Percentiles rank a stretch among this genome's conserved stretches.
Evolutionary conservation across 2,888 invertebrate species (phyloP).

Genomic region (Eupithecia vulgata): DNA sequence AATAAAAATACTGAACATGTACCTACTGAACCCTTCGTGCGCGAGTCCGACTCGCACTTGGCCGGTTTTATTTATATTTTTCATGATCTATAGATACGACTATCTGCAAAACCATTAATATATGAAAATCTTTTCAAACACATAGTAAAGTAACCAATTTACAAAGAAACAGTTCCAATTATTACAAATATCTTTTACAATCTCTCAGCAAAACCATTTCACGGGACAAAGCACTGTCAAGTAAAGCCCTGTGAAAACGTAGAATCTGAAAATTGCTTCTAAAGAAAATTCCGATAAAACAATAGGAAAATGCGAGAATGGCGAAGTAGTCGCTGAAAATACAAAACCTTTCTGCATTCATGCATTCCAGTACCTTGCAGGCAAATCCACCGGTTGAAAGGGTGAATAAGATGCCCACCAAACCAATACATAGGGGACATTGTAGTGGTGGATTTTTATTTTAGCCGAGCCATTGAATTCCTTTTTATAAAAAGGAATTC

Average conservation of each 20-base stretch:
- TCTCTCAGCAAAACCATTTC: slow-evolving; percentile 4
- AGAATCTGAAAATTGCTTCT: slow-evolving; percentile 35
- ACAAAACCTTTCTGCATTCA: slow-evolving; percentile 24
- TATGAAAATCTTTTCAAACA: not conserved
- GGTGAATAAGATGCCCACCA: slow-evolving; percentile 9
- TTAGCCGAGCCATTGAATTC: too few species aligned
- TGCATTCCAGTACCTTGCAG: slow-evolving; percentile 27
- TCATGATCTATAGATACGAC: not conserved
- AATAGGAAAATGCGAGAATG: slow-evolving; percentile 28
- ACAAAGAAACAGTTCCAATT: not conserved
- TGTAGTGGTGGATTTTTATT: not conserved
- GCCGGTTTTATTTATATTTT: not conserved
- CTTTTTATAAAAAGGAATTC: not conserved
- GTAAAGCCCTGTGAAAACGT: slow-evolving; percentile 28
- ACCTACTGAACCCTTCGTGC: too few species aligned
- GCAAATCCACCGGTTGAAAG: slow-evolving; percentile 16
- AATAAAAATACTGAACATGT: too few species aligned
- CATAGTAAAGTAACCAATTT: not conserved
- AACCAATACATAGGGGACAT: not conserved
- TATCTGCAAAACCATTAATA: not conserved
- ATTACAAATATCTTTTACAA: not conserved
- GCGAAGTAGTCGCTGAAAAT: slow-evolving; percentile 25
- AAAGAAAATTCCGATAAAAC: slow-evolving; percentile 37
- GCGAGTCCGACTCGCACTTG: too few species aligned
- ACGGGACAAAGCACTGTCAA: slow-evolving; percentile 26